phyloP scores from a whole-genome alignment of 2,888 invertebrate species.

The Myopa tessellatipennis region DNA sequence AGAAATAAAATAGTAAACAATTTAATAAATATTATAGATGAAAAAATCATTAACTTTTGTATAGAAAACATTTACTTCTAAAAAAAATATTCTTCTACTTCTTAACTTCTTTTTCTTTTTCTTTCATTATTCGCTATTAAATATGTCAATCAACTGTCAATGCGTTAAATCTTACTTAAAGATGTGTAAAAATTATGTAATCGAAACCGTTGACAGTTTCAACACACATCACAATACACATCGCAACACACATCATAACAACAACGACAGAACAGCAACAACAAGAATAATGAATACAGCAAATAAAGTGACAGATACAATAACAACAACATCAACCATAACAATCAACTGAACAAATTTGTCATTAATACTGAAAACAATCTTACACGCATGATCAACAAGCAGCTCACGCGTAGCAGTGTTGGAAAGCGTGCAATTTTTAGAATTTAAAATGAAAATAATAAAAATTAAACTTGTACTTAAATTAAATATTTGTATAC shows the following conservation, averaged over 20 bases:
- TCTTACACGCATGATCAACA: slow-evolving; percentile 48
- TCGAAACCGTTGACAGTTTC: slow-evolving; percentile 9
- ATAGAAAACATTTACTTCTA: too few species aligned
- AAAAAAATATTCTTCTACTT: too few species aligned
- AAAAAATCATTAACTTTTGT: background rate
- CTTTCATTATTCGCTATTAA: background rate
- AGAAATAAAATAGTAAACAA: too few species aligned
- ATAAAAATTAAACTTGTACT: background rate
- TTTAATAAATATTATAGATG: too few species aligned
- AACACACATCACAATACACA: background rate
- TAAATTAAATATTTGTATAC: background rate
- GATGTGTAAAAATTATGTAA: slow-evolving; percentile 11
- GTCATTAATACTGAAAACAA: slow-evolving; percentile 47
- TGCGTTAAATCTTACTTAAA: slow-evolving; percentile 32
- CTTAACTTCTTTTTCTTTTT: too few species aligned
- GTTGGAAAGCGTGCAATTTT: background rate
- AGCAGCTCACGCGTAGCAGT: slow-evolving; percentile 45
- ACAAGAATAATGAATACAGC: slow-evolving; percentile 8
- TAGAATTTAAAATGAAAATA: background rate
- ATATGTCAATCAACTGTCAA: slow-evolving; percentile 37
- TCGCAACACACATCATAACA: slow-evolving; percentile 17
- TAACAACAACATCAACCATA: slow-evolving; percentile 4
- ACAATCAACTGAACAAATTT: slow-evolving; percentile 20
- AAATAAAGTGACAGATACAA: slow-evolving; percentile 8
- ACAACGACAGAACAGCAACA: slow-evolving; percentile 1